Conservation (phyloP, 2,888 invertebrate species). For the Cecidostiba fungosa region DNA sequence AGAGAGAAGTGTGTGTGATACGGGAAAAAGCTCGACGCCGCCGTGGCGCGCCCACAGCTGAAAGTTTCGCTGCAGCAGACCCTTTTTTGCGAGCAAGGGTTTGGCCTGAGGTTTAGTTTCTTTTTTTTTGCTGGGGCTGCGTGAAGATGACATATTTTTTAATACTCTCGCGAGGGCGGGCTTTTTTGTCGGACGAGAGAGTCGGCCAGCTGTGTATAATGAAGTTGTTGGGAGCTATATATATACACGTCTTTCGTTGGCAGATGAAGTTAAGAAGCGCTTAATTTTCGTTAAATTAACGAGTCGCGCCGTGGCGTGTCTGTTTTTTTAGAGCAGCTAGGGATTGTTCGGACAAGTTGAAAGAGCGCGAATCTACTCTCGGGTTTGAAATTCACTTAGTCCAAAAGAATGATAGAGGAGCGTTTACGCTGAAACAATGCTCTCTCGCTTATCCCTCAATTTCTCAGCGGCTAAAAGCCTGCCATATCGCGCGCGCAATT, state of each 20-base stretch:
- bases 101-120: not conserved
- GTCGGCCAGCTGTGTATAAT: not conserved
- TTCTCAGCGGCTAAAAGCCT: conserved; percentile 9
- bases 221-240: not conserved
- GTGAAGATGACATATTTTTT: conserved; percentile 43
- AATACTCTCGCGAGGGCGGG: not conserved
- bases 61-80: not conserved
- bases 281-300: conserved; percentile 19
- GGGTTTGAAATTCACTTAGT: not conserved
- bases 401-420: not conserved
- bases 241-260: too few relatives aligned
- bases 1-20: too few relatives aligned
- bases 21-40: not conserved
- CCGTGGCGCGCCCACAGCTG: not conserved
- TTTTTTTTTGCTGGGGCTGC: not conserved
- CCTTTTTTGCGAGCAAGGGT: not conserved
- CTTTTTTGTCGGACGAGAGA: not conserved
- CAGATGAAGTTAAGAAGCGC: not conserved
- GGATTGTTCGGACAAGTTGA: not conserved
- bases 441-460: conserved; percentile 9
- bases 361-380: not conserved
- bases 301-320: not conserved
- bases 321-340: not conserved
- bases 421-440: not conserved
- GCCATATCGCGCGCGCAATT: not conserved